A percentile compares a stretch with the other conserved stretches of the same genome.
phyloP scores from a whole-genome alignment of 1,140 invertebrate species.

The Drosophila watanabei region DNA sequence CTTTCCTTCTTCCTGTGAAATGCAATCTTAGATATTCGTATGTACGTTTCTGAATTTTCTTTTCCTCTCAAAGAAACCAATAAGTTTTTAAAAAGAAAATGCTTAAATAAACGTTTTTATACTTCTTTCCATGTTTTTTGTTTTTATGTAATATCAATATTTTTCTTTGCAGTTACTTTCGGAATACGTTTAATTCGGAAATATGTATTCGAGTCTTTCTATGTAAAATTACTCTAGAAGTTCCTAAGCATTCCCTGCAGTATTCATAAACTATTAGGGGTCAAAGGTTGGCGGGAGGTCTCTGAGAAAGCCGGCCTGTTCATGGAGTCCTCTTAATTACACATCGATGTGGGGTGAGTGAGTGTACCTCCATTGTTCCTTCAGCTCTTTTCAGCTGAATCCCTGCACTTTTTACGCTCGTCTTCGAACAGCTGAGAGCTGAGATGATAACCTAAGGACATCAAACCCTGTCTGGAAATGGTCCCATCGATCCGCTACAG shows the following conservation, averaged over 20 bases:
- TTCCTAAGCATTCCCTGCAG: background rate
- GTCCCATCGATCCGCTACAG: slow-evolving; percentile 42
- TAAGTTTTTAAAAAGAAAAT: background rate
- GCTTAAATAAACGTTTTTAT: background rate
- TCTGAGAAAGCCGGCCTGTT: background rate
- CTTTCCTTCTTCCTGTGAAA: too few relatives aligned
- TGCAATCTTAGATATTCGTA: background rate
- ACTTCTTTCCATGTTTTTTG: background rate
- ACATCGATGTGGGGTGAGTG: slow-evolving; percentile 6
- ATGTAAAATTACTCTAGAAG: background rate
- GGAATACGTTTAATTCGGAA: background rate
- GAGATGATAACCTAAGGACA: slow-evolving; percentile 33
- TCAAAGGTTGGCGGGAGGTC: slow-evolving; percentile 11
- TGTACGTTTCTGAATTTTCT: background rate
- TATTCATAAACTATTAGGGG: background rate
- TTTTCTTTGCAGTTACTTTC: background rate
- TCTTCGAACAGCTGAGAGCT: slow-evolving; percentile 37
- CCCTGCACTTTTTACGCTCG: slow-evolving; percentile 13
- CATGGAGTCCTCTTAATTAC: background rate
- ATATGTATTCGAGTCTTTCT: background rate
- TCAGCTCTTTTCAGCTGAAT: slow-evolving; percentile 5
- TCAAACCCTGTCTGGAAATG: slow-evolving; percentile 35
- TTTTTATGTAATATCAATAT: background rate
- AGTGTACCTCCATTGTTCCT: slow-evolving; percentile 6
- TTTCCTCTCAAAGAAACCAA: background rate